phyloP scores from a whole-genome alignment of 2,797 vertebrate species.

The Catostomus latipinnis region DNA sequence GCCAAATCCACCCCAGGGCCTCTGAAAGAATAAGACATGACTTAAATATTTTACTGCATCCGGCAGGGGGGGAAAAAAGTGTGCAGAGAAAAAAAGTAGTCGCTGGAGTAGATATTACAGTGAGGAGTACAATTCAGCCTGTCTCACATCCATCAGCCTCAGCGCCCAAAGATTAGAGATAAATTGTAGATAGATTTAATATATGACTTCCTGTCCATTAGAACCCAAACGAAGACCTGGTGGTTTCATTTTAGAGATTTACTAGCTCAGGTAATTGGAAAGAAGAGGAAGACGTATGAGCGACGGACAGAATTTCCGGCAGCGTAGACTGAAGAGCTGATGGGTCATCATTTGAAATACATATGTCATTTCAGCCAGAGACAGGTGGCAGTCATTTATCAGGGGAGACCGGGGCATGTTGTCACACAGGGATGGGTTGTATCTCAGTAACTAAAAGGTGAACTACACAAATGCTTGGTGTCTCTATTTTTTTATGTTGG shows the following conservation, averaged over 20 bases:
- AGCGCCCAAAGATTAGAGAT: constrained; percentile 66
- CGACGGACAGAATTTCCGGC: constrained; percentile 76
- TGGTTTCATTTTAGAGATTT: constrained; percentile 77
- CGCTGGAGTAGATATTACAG: constrained; percentile 73
- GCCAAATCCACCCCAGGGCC: constrained; percentile 69
- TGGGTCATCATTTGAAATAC: constrained; percentile 64
- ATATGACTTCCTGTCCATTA: constrained; percentile 85
- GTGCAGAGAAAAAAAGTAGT: constrained; percentile 56
- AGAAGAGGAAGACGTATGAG: constrained; percentile 74
- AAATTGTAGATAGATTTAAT: constrained; percentile 77
- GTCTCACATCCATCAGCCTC: constrained; percentile 75
- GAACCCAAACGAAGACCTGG: constrained; percentile 76
- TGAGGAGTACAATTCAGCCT: constrained; percentile 80
- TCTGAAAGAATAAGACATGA: constrained; percentile 73
- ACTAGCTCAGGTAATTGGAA: constrained; percentile 85
- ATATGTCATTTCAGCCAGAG: constrained; percentile 72
- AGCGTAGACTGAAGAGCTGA: constrained; percentile 64
- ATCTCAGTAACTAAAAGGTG: too few species aligned
- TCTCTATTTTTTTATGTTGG: too few species aligned
- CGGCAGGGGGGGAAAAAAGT: constrained; percentile 62
- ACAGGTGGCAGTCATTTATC: constrained; percentile 15
- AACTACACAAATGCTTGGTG: too few species aligned
- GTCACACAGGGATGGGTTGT: too few species aligned
- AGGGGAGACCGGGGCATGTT: too few species aligned
- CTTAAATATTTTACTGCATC: constrained; percentile 84